Evolutionary conservation across 2,888 invertebrate genomes (phyloP).

Genomic region (Drosophila setosimentum): DNA sequence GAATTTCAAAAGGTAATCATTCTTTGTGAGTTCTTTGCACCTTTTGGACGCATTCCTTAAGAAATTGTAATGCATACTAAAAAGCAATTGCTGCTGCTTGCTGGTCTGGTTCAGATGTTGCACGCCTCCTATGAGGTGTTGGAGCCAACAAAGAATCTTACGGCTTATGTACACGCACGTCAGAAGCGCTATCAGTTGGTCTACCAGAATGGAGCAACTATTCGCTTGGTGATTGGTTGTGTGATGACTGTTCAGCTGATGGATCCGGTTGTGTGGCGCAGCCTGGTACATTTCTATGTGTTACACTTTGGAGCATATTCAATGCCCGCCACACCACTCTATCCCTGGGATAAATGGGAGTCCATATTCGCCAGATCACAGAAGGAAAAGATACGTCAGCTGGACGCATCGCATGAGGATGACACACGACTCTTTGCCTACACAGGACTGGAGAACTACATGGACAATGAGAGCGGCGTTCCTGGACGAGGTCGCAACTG

Average conservation of each 20-base stretch:
- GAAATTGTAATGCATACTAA: slow-evolving; percentile 25
- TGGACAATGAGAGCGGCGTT: slow-evolving; percentile 57
- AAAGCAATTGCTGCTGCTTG: slow-evolving; percentile 14
- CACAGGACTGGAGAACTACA: slow-evolving; percentile 75
- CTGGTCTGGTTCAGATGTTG: slow-evolving; percentile 23
- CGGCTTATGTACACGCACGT: slow-evolving; percentile 52
- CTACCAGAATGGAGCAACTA: slow-evolving; percentile 57
- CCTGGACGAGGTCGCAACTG: slow-evolving; percentile 73
- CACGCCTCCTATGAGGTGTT: slow-evolving; percentile 41
- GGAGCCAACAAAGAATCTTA: slow-evolving; percentile 49
- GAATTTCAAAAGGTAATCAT: slow-evolving; percentile 14
- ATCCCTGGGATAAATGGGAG: slow-evolving; percentile 83
- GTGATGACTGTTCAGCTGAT: slow-evolving; percentile 71
- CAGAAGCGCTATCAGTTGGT: slow-evolving; percentile 62
- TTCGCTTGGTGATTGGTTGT: slow-evolving; percentile 68
- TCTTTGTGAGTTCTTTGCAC: slow-evolving; percentile 17
- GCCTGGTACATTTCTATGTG: slow-evolving; percentile 66
- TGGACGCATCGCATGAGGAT: slow-evolving; percentile 69
- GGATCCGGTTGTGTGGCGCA: slow-evolving; percentile 80
- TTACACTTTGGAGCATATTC: slow-evolving; percentile 80
- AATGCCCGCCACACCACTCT: slow-evolving; percentile 75
- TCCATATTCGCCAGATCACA: slow-evolving; percentile 73
- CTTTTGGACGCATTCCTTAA: slow-evolving; percentile 1
- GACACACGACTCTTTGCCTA: slow-evolving; percentile 81
- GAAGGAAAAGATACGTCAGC: slow-evolving; percentile 43